Evolutionary conservation across 2,113 vertebrate species (phyloP).

Genomic region (Mobula birostris): DNA sequence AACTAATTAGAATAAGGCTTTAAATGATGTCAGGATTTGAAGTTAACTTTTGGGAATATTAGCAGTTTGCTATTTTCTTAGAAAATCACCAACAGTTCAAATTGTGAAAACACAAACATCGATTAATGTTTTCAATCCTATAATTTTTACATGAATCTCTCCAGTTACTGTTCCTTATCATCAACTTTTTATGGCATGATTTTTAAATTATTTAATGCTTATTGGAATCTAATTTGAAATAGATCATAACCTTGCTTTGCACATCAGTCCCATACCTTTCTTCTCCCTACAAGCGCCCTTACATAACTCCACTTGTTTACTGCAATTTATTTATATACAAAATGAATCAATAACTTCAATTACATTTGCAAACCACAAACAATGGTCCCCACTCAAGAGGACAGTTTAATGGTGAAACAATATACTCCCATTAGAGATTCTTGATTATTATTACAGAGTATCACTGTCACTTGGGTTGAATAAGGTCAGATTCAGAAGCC

Average conservation of each 20-base stretch:
- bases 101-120: background rate
- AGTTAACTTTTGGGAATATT: conserved; percentile 37
- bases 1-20: conserved; percentile 41
- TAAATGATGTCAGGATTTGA: conserved; percentile 36
- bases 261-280: background rate
- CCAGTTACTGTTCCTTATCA: background rate
- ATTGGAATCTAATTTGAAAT: conserved; percentile 13
- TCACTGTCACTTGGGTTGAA: background rate
- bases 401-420: background rate
- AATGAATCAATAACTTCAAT: background rate
- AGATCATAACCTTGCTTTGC: background rate
- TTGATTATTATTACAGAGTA: background rate
- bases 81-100: conserved; percentile 13
- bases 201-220: conserved; percentile 28
- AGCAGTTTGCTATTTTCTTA: conserved; percentile 15
- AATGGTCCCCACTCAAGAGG: background rate
- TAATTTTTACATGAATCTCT: conserved; percentile 11
- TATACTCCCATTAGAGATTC: background rate
- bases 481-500: background rate
- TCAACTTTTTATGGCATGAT: background rate
- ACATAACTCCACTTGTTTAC: conserved; percentile 9
- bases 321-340: background rate
- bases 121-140: background rate
- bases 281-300: background rate
- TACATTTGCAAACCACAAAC: background rate